Evolutionary conservation across 1,140 invertebrate species (phyloP).

Genomic region (Delia radicum): DNA sequence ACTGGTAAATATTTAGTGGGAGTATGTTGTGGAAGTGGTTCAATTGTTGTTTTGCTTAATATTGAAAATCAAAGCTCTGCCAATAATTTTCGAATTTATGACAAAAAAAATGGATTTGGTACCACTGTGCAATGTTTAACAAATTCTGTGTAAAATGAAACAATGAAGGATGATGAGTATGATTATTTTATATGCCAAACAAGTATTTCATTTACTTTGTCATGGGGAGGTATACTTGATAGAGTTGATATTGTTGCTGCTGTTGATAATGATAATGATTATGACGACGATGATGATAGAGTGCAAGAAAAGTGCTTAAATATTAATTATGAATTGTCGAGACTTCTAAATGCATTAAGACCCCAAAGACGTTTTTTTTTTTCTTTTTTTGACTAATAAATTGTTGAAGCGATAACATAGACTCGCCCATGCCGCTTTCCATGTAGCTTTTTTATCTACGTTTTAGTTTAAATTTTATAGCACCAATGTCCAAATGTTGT

Average conservation of each 20-base stretch:
- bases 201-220: conserved; percentile 8
- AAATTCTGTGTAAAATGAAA: not conserved
- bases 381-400: conserved; percentile 15
- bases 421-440: not conserved
- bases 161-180: conserved; percentile 8
- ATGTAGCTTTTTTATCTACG: not conserved
- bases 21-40: too few relatives aligned
- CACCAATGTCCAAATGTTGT: not conserved
- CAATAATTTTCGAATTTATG: too few relatives aligned
- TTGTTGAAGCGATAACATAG: conserved; percentile 20
- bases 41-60: too few relatives aligned
- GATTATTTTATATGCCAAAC: conserved; percentile 18
- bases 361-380: not conserved
- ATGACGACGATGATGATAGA: conserved; percentile 12
- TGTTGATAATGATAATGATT: not conserved
- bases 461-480: not conserved
- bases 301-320: conserved; percentile 25
- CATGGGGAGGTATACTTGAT: not conserved
- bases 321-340: conserved; percentile 25
- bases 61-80: too few relatives aligned
- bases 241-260: not conserved
- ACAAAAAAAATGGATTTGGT: too few relatives aligned
- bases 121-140: too few relatives aligned
- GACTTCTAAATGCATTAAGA: not conserved
- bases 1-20: too few relatives aligned